These are phyloP conservation scores for Caligus rogercresseyi DNA, from an alignment of 1,140 invertebrate species.

Conservation along the genomic window DNA sequence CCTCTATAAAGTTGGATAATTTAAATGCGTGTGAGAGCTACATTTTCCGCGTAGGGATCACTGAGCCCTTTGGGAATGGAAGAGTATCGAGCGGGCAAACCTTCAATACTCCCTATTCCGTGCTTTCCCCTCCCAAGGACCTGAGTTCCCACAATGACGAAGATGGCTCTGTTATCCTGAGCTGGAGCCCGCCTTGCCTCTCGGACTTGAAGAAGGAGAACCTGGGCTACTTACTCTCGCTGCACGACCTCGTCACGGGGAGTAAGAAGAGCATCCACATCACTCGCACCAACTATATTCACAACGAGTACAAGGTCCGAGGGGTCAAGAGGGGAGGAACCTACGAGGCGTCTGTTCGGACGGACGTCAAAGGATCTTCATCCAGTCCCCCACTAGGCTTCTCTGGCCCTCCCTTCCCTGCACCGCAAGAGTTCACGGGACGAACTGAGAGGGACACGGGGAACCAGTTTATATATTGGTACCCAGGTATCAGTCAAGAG, in stretches of 20 bases:
- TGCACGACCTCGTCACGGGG: constrained; percentile 12
- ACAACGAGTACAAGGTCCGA: background rate
- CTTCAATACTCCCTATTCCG: constrained; percentile 43
- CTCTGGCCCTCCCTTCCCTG: constrained; percentile 37
- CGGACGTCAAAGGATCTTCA: constrained; percentile 13
- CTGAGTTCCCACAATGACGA: constrained; percentile 26
- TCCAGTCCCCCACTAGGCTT: constrained; percentile 27
- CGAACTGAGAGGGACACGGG: constrained; percentile 36
- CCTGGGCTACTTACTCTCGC: constrained; percentile 14
- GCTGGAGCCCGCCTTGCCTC: constrained; percentile 34
- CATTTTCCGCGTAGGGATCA: constrained; percentile 47
- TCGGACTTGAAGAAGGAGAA: constrained; percentile 8
- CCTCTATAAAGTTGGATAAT: constrained; percentile 38
- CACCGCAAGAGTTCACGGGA: constrained; percentile 46
- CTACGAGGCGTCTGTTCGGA: constrained; percentile 20
- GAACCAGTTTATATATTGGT: constrained; percentile 43
- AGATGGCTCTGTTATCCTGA: constrained; percentile 29
- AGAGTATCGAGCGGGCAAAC: constrained; percentile 36
- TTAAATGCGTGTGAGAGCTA: constrained; percentile 53
- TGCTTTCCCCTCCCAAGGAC: constrained; percentile 39
- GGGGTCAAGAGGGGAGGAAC: constrained; percentile 19
- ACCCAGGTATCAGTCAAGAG: constrained; percentile 26
- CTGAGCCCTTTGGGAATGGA: constrained; percentile 41
- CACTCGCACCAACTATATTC: constrained; percentile 8
- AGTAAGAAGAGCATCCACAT: background rate